A percentile compares a stretch with the other conserved stretches of the same genome.
Evolutionary conservation across 2,888 invertebrate species (phyloP).

Genomic region (Chirona hameri): DNA sequence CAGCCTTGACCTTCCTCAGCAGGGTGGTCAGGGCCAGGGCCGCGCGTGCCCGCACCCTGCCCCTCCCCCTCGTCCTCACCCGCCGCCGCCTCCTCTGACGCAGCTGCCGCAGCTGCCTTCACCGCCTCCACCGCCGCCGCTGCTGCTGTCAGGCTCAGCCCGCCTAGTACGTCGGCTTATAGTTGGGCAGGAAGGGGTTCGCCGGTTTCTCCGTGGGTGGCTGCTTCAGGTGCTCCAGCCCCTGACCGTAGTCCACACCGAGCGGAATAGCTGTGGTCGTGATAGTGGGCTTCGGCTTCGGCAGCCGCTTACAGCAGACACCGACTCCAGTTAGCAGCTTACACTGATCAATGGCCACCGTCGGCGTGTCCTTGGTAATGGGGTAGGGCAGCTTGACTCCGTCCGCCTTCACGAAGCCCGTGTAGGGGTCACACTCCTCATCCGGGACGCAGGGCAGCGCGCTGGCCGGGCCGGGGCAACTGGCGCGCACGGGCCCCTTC

Average conservation of each 20-base stretch:
- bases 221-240: not conserved
- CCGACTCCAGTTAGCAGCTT: not conserved
- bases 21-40: too few species aligned
- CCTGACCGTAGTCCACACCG: constrained; percentile 4
- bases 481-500: not conserved
- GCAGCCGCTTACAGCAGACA: constrained; percentile 12
- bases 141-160: not conserved
- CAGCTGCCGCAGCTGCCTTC: not conserved
- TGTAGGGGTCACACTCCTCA: constrained; percentile 23
- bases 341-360: constrained; percentile 25
- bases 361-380: constrained; percentile 30
- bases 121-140: not conserved
- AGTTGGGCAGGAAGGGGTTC: not conserved
- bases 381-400: not conserved
- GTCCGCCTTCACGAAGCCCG: constrained; percentile 5
- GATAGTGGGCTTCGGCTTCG: not conserved
- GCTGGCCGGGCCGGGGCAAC: not conserved
- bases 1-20: not conserved
- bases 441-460: constrained; percentile 22
- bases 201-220: not conserved
- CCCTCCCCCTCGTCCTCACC: too few species aligned
- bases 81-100: not conserved
- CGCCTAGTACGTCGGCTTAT: not conserved
- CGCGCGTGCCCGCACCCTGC: not conserved
- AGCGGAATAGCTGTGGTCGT: not conserved